Percentiles rank a stretch among this genome's conserved stretches.
Conservation (phyloP, 2,113 vertebrate genomes). For the Vidua chalybeata region DNA sequence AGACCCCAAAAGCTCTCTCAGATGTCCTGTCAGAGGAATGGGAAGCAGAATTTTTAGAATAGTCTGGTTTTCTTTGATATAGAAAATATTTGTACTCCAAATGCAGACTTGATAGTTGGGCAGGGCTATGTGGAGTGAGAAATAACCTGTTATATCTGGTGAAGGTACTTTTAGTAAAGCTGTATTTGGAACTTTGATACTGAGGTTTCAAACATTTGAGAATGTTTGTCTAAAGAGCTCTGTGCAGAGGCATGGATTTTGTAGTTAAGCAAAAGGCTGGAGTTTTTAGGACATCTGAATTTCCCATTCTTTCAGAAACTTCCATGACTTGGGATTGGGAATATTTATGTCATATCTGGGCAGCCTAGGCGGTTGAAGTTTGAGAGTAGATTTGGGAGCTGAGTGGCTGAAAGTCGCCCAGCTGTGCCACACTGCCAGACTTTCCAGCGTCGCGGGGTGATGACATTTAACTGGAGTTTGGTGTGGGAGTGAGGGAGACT, state of each 20-base stretch:
- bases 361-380: not conserved
- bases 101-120: not conserved
- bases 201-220: not conserved
- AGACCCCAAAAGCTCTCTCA: not conserved
- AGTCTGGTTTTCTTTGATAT: not conserved
- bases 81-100: not conserved
- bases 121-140: not conserved
- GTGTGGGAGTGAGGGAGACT: not conserved
- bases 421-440: not conserved
- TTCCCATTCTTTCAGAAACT: not conserved
- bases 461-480: not conserved
- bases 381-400: not conserved
- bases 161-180: not conserved
- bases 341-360: not conserved
- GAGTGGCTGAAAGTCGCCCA: not conserved
- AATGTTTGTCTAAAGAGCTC: not conserved
- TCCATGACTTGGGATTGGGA: not conserved
- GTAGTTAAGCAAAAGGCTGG: rapidly evolving
- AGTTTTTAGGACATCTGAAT: not conserved
- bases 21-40: not conserved
- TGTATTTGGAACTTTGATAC: not conserved
- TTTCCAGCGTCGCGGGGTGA: rapidly evolving
- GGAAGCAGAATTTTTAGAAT: not conserved
- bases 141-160: not conserved
- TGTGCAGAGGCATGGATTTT: not conserved